Percentiles rank a stretch among this genome's conserved stretches.
phyloP scores from a whole-genome alignment of 1,140 invertebrate species.

The Saxidomus purpurata region DNA sequence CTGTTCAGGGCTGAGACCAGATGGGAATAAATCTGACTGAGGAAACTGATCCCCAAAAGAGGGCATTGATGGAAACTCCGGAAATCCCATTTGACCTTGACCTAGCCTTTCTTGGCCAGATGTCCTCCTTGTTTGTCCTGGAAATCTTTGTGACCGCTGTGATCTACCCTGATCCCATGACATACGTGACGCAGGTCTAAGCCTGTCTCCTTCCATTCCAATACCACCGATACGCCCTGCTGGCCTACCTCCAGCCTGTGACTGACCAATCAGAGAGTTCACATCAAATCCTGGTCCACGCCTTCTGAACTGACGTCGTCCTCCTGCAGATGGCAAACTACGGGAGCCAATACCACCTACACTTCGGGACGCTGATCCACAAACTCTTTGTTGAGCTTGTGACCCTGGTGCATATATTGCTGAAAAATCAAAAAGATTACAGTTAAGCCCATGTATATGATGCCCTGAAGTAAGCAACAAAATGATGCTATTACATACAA shows the following conservation, averaged over 20 bases:
- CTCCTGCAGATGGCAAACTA: not conserved
- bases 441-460: too few relatives aligned
- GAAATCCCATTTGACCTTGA: constrained; percentile 4
- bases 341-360: not conserved
- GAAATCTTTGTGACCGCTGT: constrained; percentile 16
- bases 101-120: not conserved
- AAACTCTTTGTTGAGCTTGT: constrained; percentile 46
- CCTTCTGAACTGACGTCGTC: constrained; percentile 8
- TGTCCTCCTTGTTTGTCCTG: not conserved
- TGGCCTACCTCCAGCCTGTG: not conserved
- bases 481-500: too few relatives aligned
- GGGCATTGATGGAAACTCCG: constrained; percentile 12
- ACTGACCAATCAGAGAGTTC: not conserved
- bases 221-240: not conserved
- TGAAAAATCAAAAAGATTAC: constrained; percentile 9
- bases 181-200: not conserved
- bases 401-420: constrained; percentile 58
- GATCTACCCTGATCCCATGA: not conserved
- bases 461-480: too few relatives aligned
- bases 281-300: not conserved
- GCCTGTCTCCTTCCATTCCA: not conserved
- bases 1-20: not conserved
- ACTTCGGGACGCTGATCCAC: not conserved
- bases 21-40: not conserved
- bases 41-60: constrained; percentile 17